Evolutionary conservation across 2,888 invertebrate species (phyloP).

Genomic region (Netelia fuscicornis): DNA sequence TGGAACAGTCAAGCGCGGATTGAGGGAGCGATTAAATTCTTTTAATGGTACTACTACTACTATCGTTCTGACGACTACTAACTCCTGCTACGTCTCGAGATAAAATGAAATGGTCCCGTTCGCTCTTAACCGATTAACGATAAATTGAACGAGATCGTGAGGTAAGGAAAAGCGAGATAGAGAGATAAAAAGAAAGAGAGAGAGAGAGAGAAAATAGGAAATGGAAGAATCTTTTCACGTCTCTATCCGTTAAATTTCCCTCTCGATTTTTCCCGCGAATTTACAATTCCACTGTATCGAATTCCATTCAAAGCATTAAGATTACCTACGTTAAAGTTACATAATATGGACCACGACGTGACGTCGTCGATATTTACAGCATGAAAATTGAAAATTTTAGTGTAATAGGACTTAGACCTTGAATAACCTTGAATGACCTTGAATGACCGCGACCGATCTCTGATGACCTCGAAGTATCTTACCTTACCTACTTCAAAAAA

Average conservation of each 20-base stretch:
- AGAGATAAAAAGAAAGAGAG: too few relatives aligned
- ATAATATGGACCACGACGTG: too few relatives aligned
- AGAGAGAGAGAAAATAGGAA: not conserved
- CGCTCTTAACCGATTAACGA: constrained; percentile 54
- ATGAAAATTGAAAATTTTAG: too few relatives aligned
- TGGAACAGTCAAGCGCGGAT: constrained; percentile 1
- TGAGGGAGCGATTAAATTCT: constrained; percentile 44
- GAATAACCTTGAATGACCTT: too few relatives aligned
- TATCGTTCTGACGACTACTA: constrained; percentile 9
- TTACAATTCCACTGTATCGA: constrained; percentile 70
- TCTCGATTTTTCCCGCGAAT: constrained; percentile 52
- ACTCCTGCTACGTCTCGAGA: constrained; percentile 32
- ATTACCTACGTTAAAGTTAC: too few relatives aligned
- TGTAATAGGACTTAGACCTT: too few relatives aligned
- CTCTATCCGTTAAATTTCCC: constrained; percentile 39
- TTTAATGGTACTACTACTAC: constrained; percentile 26
- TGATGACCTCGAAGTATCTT: too few relatives aligned
- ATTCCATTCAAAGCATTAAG: constrained; percentile 56
- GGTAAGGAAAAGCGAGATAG: not conserved
- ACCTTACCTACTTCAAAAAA: too few relatives aligned
- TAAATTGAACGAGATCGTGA: constrained; percentile 46
- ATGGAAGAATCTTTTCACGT: constrained; percentile 29
- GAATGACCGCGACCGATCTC: too few relatives aligned
- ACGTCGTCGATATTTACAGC: too few relatives aligned
- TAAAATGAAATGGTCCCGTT: constrained; percentile 39